Base-by-base conservation (phyloP, 1,140 invertebrate species). In the Trachelipus rathkii region DNA sequence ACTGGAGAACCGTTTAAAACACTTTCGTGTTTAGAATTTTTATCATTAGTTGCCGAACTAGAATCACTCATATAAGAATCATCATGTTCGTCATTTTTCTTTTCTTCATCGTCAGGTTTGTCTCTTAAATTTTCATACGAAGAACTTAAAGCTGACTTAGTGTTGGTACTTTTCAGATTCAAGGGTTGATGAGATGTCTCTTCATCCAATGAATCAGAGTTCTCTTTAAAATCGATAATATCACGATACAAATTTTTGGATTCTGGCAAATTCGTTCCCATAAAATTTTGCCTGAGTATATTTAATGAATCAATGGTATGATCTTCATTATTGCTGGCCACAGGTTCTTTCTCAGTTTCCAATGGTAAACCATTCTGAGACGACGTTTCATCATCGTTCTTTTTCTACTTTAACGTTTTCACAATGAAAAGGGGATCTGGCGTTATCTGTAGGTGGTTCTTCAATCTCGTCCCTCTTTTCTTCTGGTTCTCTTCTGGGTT, bases 401-500 rank as follows among this genome's bases (percentile, higher is more conserved):
- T 60, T 60, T 19, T 60, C 50, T 13, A 60, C 50, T 60, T 60
- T 60, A 3, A 60, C 50, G 8, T 8, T 19, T 13, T 60, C 50
- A 60, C 19, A 60, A 60, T 60, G 11, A 60, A 60, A 60, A 4
- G 11, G 11, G 11, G 50, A 60, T 13, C 11, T 19, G 11, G 11
- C 11, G 8, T 60, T 60, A 60, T 60, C 50, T 15, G 11, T 2
- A 60, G 50, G 1, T 13, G 11, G 19, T 19, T 15, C 50, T 60
- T 60, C 50, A 13, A 2, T 19, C 3, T 60, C 50, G 50, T 19
- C 19, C 8, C 19, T 60, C 50, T 60, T 60, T 19, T 60, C 50
- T 60, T 60, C 50, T 15, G 1, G 11, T 4, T 60, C 50, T 60
- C 50, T 60, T 13, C 19, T 75, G 78, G 72, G 60, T 75, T 69